Evolutionary conservation across 2,888 invertebrate genomes (phyloP).

Genomic region (Campoplex nolae): DNA sequence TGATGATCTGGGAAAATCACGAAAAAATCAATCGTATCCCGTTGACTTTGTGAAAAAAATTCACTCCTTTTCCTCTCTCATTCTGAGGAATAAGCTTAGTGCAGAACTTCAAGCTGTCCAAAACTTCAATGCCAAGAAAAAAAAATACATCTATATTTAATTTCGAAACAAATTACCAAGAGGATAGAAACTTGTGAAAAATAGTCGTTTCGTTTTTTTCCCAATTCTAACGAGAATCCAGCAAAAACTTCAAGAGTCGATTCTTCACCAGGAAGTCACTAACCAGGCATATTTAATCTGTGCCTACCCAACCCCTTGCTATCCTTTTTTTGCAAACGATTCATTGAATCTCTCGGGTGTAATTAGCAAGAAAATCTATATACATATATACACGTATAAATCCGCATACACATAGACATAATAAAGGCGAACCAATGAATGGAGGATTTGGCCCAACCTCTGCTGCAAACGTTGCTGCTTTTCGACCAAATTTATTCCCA

Average conservation of each 20-base stretch:
- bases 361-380: conserved; percentile 52
- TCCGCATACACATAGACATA: conserved; percentile 23
- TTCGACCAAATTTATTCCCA: conserved; percentile 60
- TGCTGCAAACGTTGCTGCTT: conserved; percentile 51
- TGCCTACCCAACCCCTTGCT: conserved; percentile 2
- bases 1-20: not conserved
- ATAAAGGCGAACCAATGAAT: conserved; percentile 54
- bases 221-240: not conserved
- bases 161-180: not conserved
- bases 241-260: conserved; percentile 40
- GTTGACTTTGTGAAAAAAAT: not conserved
- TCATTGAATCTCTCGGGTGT: conserved; percentile 55
- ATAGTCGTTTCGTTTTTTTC: not conserved
- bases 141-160: not conserved
- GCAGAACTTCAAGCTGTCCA: not conserved
- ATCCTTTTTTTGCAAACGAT: conserved; percentile 5
- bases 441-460: conserved; percentile 42
- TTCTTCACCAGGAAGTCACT: conserved; percentile 32
- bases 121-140: not conserved
- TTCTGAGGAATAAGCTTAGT: not conserved
- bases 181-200: conserved; percentile 7
- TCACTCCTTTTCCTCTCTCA: not conserved
- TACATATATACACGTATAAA: conserved; percentile 9
- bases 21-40: not conserved
- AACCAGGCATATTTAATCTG: conserved; percentile 59